Conservation (phyloP, 2,888 invertebrate genomes). For the Melipona bicolor region DNA sequence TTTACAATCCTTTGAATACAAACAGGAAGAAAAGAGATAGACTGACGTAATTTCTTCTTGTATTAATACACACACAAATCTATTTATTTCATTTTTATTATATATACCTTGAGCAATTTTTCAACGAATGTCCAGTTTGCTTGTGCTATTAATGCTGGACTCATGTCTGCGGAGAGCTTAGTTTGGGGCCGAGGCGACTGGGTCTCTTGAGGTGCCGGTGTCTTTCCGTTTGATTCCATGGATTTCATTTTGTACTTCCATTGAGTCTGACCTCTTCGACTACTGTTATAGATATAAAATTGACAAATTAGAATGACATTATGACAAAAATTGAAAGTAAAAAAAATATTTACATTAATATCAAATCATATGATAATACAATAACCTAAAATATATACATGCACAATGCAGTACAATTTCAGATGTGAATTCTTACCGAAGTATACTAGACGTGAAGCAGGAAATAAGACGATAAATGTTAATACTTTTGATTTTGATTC, state of each 20-base stretch:
- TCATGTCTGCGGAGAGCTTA: conserved; percentile 88
- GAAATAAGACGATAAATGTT: conserved; percentile 66
- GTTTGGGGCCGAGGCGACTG: conserved; percentile 84
- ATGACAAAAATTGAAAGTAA: neutral
- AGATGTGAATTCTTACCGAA: conserved; percentile 79
- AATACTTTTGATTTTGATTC: conserved; percentile 39
- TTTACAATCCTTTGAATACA: conserved; percentile 90
- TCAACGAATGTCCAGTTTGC: conserved; percentile 99
- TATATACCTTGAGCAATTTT: conserved; percentile 94
- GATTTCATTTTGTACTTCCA: conserved; percentile 84
- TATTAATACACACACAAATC: neutral
- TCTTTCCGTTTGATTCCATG: conserved; percentile 81
- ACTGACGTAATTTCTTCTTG: neutral
- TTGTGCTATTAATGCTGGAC: conserved; percentile 96
- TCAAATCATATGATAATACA: neutral
- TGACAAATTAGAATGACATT: neutral
- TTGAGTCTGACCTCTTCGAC: conserved; percentile 82
- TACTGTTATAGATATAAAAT: conserved; percentile 65
- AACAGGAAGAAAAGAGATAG: neutral
- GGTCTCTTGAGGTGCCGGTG: conserved; percentile 79
- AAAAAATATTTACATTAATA: neutral
- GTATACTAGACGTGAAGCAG: conserved; percentile 77
- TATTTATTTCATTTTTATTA: neutral
- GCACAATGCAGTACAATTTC: conserved; percentile 9
- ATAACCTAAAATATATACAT: conserved; percentile 3